Base-by-base conservation (phyloP, 2,888 invertebrate genomes). In the Orthosia incerta region DNA sequence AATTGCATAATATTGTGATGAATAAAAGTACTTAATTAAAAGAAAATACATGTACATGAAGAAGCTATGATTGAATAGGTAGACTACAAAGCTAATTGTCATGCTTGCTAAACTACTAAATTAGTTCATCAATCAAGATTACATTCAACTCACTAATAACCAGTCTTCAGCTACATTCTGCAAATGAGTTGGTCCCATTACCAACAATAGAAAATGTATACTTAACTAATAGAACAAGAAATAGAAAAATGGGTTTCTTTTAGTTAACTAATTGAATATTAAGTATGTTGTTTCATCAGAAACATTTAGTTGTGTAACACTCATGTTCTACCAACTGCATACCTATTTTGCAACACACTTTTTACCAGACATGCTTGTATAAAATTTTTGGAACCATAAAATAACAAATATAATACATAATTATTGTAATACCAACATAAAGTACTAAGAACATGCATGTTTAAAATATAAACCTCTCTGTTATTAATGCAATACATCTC, bases 1-100 rank as follows among this genome's bases (percentile, higher is more conserved):
- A 61, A 64, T 79, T 79, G 66, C 79, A 79, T 83, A 70, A 50
- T 79, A 83, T 67, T 56, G 13, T 26, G 11, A 48, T 51, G 63
- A 63, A n/a, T 18, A 5, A 39, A 56, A 20, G 3, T 45, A 63
- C 9, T 39, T 39, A 39, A 62, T 60, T 20, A 26, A 53, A 59
- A 59, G 45, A 23, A 57, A 65, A 50, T 61, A 26, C 13, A 63
- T 57, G 23, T 59, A n/a, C 39, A 62, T 59, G 31, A 68, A 55
- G 16, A 83, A 64, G 57, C 56, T 13, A 56, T 74, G 67, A 62
- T 83, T 62, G 66, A 56, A 51, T 59, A 74, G 16, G 31, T 31
- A 26, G 15, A 57, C 66, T 67, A 64, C 31, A 55, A 56, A 56
- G 61, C 45, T 62, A 68, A 78, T 57, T 39, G 67, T 59, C 64